Percentiles rank a stretch among this genome's conserved stretches.
Conservation (phyloP, 1,140 invertebrate genomes). For the Megathymus violae region DNA sequence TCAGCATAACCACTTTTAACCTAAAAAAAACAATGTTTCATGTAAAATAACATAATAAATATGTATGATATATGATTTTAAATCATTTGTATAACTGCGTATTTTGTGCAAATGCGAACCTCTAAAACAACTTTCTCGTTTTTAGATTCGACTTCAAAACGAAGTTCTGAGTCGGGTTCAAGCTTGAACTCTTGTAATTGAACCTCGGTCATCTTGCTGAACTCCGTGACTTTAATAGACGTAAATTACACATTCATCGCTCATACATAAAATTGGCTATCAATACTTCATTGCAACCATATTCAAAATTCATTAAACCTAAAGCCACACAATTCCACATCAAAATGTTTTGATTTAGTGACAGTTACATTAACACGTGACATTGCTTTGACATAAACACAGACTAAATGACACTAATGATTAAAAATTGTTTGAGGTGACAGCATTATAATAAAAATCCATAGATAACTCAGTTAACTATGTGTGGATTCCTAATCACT, state of each 20-base stretch:
- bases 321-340: too few species aligned
- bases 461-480: too few species aligned
- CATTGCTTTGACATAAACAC: too few species aligned
- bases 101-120: slow-evolving; percentile 82
- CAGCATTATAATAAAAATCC: too few species aligned
- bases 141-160: slow-evolving; percentile 96
- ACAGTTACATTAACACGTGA: too few species aligned
- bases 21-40: slow-evolving; percentile 80
- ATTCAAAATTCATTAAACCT: not conserved
- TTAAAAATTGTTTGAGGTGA: too few species aligned
- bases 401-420: too few species aligned
- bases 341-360: too few species aligned
- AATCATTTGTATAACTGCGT: too few species aligned
- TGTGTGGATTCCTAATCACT: too few species aligned
- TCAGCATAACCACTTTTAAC: slow-evolving; percentile 95
- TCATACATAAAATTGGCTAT: slow-evolving; percentile 6
- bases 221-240: not conserved
- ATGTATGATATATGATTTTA: slow-evolving; percentile 76
- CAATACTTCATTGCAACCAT: too few species aligned
- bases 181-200: slow-evolving; percentile 91
- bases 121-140: slow-evolving; percentile 93
- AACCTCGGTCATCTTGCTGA: slow-evolving; percentile 73
- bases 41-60: slow-evolving; percentile 6
- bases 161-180: slow-evolving; percentile 94
- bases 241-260: too few species aligned